Percentiles rank a stretch among this genome's conserved stretches.
phyloP scores from a whole-genome alignment of 64 coral and sea anemone species.

The Anthopleura sola region DNA sequence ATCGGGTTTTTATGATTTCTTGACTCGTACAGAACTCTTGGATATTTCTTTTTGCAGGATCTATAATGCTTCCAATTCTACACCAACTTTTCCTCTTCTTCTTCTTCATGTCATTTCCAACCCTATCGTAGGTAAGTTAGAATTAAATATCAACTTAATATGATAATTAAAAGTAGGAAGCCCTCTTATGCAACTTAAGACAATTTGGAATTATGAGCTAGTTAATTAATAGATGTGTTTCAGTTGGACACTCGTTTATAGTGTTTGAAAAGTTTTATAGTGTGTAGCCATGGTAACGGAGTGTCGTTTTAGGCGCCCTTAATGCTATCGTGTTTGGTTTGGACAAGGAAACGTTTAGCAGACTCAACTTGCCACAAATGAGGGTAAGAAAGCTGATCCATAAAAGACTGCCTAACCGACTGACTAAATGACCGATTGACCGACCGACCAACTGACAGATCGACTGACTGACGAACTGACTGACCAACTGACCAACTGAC shows the following conservation, averaged over 20 bases:
- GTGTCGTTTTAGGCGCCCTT: slow-evolving; percentile 38
- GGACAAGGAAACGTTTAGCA: slow-evolving; percentile 78
- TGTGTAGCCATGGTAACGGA: neutral
- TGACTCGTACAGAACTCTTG: no score
- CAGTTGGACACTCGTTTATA: no score
- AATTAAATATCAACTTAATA: neutral
- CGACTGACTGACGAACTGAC: neutral
- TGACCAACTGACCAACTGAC: neutral
- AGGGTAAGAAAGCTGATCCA: slow-evolving; percentile 36
- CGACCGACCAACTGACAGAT: neutral
- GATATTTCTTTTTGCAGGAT: slow-evolving; percentile 34
- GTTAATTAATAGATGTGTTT: no score
- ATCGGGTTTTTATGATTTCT: neutral
- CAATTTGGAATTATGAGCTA: no score
- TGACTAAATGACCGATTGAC: neutral
- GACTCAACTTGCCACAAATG: slow-evolving; percentile 70
- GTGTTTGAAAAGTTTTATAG: neutral
- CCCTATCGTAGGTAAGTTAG: slow-evolving; percentile 69
- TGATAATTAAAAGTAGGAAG: no score
- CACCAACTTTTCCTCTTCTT: slow-evolving; percentile 56
- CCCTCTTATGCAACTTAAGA: no score
- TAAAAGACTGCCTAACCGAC: neutral
- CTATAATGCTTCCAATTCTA: slow-evolving; percentile 49
- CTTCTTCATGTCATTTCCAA: slow-evolving; percentile 75
- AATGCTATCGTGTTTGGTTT: slow-evolving; percentile 83